Evolutionary conservation across 2,888 invertebrate genomes (phyloP).

Genomic region (Therioaphis trifolii): DNA sequence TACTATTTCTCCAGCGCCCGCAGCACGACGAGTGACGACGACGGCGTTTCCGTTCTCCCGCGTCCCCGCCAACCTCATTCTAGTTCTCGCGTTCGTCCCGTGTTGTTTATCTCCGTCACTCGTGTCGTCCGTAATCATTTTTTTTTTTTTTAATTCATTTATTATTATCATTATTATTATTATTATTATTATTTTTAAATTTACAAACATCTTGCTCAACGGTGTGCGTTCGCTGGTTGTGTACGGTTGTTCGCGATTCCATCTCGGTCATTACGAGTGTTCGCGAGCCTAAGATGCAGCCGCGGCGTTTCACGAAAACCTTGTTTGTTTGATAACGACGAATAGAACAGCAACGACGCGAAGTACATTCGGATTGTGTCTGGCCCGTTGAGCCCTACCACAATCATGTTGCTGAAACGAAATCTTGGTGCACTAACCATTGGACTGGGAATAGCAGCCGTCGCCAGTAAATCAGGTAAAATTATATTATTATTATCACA

Average conservation of each 20-base stretch:
- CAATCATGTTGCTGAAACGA: constrained; percentile 51
- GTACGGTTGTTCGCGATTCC: not conserved
- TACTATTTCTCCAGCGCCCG: constrained; percentile 34
- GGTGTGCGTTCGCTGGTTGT: not conserved
- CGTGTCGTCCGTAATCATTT: constrained; percentile 29
- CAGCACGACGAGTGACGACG: not conserved
- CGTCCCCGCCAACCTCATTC: constrained; percentile 47
- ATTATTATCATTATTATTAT: not conserved
- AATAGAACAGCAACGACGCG: not conserved
- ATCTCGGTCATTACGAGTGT: not conserved
- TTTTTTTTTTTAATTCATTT: not conserved
- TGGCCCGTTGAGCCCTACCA: not conserved
- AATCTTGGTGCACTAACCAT: constrained; percentile 42
- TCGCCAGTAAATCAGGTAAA: constrained; percentile 53
- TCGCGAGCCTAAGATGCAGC: constrained; percentile 32
- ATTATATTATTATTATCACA: not conserved
- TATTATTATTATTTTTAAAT: not conserved
- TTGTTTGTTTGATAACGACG: constrained; percentile 22
- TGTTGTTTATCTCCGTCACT: constrained; percentile 10
- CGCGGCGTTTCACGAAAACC: not conserved
- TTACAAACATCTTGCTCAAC: not conserved
- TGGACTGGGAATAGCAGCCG: constrained; percentile 50
- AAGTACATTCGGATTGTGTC: not conserved
- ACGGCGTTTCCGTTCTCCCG: not conserved
- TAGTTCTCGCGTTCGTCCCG: constrained; percentile 15